Evolutionary conservation across 2,797 vertebrate species (phyloP).

Genomic region (Anguilla megastoma): DNA sequence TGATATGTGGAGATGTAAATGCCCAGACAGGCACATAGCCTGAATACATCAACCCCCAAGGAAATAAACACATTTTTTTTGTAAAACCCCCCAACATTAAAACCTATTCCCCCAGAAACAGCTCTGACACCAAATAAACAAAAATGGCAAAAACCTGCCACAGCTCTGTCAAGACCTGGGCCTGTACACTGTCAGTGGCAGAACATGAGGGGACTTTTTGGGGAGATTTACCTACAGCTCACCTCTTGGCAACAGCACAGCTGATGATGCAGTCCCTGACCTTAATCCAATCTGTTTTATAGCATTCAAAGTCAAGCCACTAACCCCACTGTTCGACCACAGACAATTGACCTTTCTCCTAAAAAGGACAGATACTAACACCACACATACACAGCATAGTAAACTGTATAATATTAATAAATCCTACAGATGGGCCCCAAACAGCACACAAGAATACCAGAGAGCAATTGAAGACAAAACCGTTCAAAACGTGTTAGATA

Average conservation of each 20-base stretch:
- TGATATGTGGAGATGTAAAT: not conserved
- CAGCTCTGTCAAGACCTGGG: not conserved
- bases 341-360: not conserved
- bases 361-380: not conserved
- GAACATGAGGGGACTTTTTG: not conserved
- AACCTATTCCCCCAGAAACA: not conserved
- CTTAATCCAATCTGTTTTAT: not conserved
- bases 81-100: not conserved
- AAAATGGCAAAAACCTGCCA: not conserved
- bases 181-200: not conserved
- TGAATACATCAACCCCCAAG: not conserved
- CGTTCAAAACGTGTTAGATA: too few species aligned
- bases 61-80: not conserved
- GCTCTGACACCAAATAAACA: not conserved
- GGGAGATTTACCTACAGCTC: not conserved
- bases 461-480: too few species aligned
- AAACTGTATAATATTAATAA: not conserved
- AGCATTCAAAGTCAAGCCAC: not conserved
- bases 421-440: not conserved
- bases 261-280: not conserved
- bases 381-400: not conserved
- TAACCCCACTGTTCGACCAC: not conserved
- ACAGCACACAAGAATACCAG: not conserved
- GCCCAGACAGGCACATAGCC: not conserved
- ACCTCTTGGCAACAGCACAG: not conserved